These are phyloP conservation scores for Tetrapedia diversipes DNA, from an alignment of 2,888 invertebrate species.

Conservation along the genomic window DNA sequence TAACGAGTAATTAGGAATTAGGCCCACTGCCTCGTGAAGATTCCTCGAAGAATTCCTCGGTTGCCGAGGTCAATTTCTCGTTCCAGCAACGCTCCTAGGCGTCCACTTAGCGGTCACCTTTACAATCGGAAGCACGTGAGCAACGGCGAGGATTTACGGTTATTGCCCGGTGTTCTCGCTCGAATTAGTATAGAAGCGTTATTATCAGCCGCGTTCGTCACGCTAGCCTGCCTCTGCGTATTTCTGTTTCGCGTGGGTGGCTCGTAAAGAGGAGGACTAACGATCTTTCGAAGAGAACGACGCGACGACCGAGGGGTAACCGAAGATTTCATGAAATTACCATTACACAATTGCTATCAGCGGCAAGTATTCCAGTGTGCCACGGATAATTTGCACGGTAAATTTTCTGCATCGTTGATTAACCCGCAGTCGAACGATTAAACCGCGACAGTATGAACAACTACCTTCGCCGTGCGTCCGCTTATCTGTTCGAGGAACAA, in stretches of 20 bases:
- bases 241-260: constrained; percentile 58
- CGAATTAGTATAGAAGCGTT: constrained; percentile 60
- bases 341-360: constrained; percentile 30
- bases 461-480: not conserved
- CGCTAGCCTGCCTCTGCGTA: constrained; percentile 39
- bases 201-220: constrained; percentile 61
- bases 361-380: not conserved
- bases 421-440: constrained; percentile 6
- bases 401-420: not conserved
- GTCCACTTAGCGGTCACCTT: constrained; percentile 37
- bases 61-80: constrained; percentile 30
- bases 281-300: not conserved
- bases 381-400: not conserved
- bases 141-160: constrained; percentile 50
- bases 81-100: constrained; percentile 33
- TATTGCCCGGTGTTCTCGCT: constrained; percentile 44
- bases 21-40: too few species aligned
- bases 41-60: constrained; percentile 36
- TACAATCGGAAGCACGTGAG: constrained; percentile 52
- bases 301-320: not conserved
- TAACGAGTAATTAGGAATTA: too few species aligned
- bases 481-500: constrained; percentile 49
- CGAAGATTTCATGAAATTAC: not conserved
- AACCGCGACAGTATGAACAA: not conserved
- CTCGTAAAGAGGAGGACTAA: not conserved